Evolutionary conservation across 2,113 vertebrate genomes (phyloP).

Genomic region (Paratilapia polleni): DNA sequence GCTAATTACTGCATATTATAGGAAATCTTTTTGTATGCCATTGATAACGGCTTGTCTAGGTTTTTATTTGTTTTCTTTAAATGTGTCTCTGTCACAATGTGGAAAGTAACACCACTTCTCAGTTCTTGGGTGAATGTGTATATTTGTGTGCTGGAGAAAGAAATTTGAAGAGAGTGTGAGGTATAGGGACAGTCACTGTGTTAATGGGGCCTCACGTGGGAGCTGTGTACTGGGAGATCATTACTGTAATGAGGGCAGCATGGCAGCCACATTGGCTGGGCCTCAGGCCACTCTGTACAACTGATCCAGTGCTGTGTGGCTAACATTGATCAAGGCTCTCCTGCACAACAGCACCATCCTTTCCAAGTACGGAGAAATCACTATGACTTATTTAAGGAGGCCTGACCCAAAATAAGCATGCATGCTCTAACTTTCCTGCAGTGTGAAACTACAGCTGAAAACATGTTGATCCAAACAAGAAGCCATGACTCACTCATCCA

Average conservation of each 20-base stretch:
- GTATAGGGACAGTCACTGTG: slow-evolving; percentile 40
- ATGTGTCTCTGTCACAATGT: neutral
- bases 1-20: neutral
- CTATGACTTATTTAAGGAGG: slow-evolving; percentile 59
- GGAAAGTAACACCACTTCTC: neutral
- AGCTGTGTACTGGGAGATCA: slow-evolving; percentile 68
- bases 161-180: slow-evolving; percentile 12
- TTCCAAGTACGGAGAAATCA: slow-evolving; percentile 41
- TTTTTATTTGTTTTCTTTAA: neutral
- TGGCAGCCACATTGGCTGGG: slow-evolving; percentile 56
- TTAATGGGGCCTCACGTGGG: slow-evolving; percentile 57
- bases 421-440: slow-evolving; percentile 22
- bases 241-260: slow-evolving; percentile 76
- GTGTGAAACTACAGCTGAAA: slow-evolving; percentile 17
- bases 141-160: neutral
- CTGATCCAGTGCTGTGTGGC: slow-evolving; percentile 51
- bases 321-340: slow-evolving; percentile 64
- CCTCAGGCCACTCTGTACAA: slow-evolving; percentile 53
- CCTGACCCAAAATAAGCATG: slow-evolving; percentile 42
- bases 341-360: slow-evolving; percentile 21
- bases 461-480: slow-evolving; percentile 38
- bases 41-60: neutral
- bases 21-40: neutral
- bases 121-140: neutral
- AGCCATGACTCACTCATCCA: slow-evolving; percentile 37